Base-by-base conservation (phyloP, 2,888 invertebrate genomes). In the Helleia helle region DNA sequence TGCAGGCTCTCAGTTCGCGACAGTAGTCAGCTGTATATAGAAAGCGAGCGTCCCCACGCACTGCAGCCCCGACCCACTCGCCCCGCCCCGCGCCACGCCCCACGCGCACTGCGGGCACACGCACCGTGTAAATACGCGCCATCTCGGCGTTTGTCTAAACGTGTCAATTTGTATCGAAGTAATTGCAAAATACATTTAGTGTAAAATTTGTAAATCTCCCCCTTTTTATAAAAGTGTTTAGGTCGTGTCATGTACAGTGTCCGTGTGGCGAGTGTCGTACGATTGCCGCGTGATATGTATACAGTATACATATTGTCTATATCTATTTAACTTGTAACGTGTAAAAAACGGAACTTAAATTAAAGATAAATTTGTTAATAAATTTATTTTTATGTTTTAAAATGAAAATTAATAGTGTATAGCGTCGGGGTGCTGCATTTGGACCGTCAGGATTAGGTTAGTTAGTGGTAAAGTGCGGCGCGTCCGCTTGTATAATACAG, bases 11-110 rank as follows among this genome's bases (percentile, higher is more conserved):
- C 54, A 43, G 42, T 43, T 49, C 51, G 47, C 52, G 59, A 22
- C 60, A 55, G 55, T 52, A 56, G 62, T 59, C 66, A 59, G 59
- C 58, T 73, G 75, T 74, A 72, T 56, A 74, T 71, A 72, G 62
- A 46, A 55, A 50, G 52, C 51, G 55, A 49, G 52, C 50, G 30
- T 36, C 40, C 30, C 40, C 34, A 18, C 31, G 22, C 22, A 34
- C 12, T 22, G 18, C 8, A 11, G 18, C 12, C 31, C 5, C 22
- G 12, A 18, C 9, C 22, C 18, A 14, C 11, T 7, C 36, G 24
- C 36, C 29, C 22, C 17, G 26, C 22, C n/a, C 24, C 30, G 36
- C 18, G 34, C 42, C 26, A 22, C 22, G 22, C 22, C 22, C 7
- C 22, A 7, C 22, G 22, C 22, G 18, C 18, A n/a, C n/a, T n/a